These are phyloP conservation scores for Drosophila demipolita DNA, from an alignment of 2,888 invertebrate genomes.

Conservation along the genomic window DNA sequence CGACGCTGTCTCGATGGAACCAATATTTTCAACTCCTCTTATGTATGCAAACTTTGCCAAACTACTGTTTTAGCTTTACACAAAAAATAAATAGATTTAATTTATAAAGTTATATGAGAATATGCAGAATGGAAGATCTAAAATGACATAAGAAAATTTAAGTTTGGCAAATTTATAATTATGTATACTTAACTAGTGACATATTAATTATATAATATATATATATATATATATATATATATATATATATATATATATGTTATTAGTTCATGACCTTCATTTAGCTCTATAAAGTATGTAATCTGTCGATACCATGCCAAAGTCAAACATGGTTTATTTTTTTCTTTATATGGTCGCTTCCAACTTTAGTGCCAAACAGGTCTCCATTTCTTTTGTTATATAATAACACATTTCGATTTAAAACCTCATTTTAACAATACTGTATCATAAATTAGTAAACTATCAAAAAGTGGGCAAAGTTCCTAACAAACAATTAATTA, in stretches of 20 bases:
- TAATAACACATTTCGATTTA: neutral
- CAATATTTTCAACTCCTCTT: constrained; percentile 20
- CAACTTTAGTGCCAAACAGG: neutral
- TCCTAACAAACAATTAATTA: neutral
- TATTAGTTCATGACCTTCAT: neutral
- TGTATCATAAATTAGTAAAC: neutral
- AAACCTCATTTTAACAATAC: too few relatives aligned
- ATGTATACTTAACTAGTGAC: neutral
- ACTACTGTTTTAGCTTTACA: neutral
- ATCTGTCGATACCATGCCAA: neutral
- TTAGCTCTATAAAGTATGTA: neutral
- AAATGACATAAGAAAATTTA: neutral
- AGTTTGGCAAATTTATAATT: neutral
- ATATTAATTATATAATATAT: too few relatives aligned
- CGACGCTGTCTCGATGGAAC: constrained; percentile 36
- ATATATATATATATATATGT: too few relatives aligned
- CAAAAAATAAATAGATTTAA: constrained; percentile 3
- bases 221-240: too few relatives aligned
- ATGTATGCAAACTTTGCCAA: constrained; percentile 19
- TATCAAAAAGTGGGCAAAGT: neutral
- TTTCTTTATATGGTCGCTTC: neutral
- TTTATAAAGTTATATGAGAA: neutral
- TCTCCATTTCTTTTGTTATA: neutral
- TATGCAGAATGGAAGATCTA: neutral
- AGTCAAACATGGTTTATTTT: neutral